These are phyloP conservation scores for Pseudochirops cupreus DNA, from an alignment of 2,797 vertebrate genomes.

Conservation along the genomic window DNA sequence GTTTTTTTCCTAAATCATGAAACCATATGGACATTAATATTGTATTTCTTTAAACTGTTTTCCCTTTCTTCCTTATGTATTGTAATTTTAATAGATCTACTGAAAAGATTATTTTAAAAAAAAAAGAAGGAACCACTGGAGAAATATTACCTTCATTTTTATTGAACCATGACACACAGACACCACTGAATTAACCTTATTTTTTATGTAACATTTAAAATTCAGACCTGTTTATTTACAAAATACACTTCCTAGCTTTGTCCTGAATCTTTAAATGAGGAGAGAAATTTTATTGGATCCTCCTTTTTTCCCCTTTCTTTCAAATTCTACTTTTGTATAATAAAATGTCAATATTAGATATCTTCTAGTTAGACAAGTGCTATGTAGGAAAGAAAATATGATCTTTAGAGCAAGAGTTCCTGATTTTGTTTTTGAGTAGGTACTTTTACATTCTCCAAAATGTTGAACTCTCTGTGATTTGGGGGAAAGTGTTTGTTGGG, in stretches of 20 bases:
- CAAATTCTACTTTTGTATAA: background rate
- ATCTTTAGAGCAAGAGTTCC: background rate
- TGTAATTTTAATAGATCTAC: background rate
- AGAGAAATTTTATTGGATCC: background rate
- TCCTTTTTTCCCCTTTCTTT: background rate
- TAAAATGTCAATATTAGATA: background rate
- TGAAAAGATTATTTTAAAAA: background rate
- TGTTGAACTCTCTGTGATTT: background rate
- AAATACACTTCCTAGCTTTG: background rate
- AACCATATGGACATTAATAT: background rate
- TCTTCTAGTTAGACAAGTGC: background rate
- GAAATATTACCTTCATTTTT: background rate
- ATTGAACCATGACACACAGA: background rate
- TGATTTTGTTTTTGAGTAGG: background rate
- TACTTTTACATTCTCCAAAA: background rate
- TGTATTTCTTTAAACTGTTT: background rate
- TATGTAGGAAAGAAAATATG: background rate
- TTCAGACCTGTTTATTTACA: background rate
- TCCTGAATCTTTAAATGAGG: background rate
- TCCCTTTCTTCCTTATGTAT: background rate
- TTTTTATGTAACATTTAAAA: background rate
- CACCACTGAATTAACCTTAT: background rate
- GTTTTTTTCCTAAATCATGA: background rate
- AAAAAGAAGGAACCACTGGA: background rate
- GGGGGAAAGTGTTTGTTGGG: background rate